These are phyloP conservation scores for Augochlorella aurata DNA, from an alignment of 2,888 invertebrate species.

Conservation along the genomic window DNA sequence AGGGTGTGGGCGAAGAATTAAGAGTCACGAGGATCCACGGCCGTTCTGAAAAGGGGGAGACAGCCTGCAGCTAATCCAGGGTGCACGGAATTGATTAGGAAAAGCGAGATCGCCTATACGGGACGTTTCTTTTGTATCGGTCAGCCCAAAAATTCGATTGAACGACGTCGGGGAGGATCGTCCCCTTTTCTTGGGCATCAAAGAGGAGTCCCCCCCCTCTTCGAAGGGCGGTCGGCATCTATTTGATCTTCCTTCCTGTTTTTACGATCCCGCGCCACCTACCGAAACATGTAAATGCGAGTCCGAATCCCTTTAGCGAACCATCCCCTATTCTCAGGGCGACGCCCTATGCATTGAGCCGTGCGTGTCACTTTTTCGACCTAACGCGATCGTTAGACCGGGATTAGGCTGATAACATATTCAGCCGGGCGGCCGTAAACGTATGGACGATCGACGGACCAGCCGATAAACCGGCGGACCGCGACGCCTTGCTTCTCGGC, in stretches of 20 bases:
- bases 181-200: constrained; percentile 57
- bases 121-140: constrained; percentile 52
- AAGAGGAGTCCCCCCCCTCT: constrained; percentile 54
- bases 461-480: not conserved
- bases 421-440: constrained; percentile 36
- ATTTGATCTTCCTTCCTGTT: constrained; percentile 67
- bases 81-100: constrained; percentile 56
- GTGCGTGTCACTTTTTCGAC: constrained; percentile 14
- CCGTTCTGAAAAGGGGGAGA: not conserved
- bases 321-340: constrained; percentile 1
- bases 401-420: constrained; percentile 50
- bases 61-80: not conserved
- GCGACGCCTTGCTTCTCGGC: not conserved
- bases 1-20: not conserved
- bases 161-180: constrained; percentile 40
- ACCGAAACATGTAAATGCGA: constrained; percentile 74
- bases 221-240: constrained; percentile 48
- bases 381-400: constrained; percentile 39
- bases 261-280: constrained; percentile 69
- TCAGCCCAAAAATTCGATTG: constrained; percentile 57
- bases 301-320: constrained; percentile 59
- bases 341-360: constrained; percentile 9
- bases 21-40: constrained; percentile 9
- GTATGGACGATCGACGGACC: constrained; percentile 28
- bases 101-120: constrained; percentile 6